These are phyloP conservation scores for Ormia ochracea DNA, from an alignment of 2,888 invertebrate species.

Conservation along the genomic window DNA sequence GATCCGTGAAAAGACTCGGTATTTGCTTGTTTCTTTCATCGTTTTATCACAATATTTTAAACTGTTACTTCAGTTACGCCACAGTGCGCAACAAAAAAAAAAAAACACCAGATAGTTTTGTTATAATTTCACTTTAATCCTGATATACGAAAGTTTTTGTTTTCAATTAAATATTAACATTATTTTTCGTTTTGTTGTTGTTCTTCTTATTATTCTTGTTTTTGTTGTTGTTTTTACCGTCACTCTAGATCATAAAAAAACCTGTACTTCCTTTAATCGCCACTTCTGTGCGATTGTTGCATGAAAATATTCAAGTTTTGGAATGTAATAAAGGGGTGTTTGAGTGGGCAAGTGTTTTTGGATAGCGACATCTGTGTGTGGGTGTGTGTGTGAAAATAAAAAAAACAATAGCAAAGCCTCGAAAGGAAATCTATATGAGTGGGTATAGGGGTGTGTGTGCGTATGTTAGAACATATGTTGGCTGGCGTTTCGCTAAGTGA, in stretches of 20 bases:
- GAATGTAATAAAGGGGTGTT: background rate
- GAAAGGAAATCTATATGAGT: too few relatives aligned
- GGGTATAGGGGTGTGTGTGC: background rate
- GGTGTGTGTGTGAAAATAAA: background rate
- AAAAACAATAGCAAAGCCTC: background rate
- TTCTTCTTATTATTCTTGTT: background rate
- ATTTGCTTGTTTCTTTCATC: too few relatives aligned
- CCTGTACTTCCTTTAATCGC: background rate
- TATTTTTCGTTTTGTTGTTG: background rate
- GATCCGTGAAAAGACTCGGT: too few relatives aligned
- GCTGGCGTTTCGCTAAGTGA: conserved; percentile 7
- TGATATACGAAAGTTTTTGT: conserved; percentile 31
- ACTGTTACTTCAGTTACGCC: background rate
- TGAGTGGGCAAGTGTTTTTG: background rate
- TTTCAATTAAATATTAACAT: conserved; percentile 32
- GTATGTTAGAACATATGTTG: too few relatives aligned
- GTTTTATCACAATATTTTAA: too few relatives aligned
- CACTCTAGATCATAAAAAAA: background rate
- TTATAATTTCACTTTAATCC: conserved; percentile 3
- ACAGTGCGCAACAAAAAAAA: background rate
- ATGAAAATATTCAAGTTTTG: background rate
- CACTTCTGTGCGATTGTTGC: background rate
- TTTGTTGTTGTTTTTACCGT: background rate
- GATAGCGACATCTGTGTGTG: too few relatives aligned
- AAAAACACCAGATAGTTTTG: background rate